Evolutionary conservation across 2,113 vertebrate species (phyloP).

Genomic region (Nettapus auritus): DNA sequence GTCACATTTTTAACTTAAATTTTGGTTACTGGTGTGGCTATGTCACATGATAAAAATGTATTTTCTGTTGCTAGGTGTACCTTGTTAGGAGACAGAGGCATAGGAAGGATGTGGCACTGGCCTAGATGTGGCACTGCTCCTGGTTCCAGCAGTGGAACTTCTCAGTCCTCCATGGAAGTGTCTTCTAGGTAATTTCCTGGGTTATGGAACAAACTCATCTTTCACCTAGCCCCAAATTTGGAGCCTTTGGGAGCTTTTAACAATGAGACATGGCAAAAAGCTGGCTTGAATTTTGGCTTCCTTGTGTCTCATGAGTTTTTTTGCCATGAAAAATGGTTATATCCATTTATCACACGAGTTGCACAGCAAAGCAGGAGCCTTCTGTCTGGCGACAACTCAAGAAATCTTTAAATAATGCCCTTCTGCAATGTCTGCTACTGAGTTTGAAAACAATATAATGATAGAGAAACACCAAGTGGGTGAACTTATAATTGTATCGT

Average conservation of each 20-base stretch:
- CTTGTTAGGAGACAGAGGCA: neutral
- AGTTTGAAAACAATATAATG: neutral
- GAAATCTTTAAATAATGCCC: neutral
- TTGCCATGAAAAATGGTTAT: neutral
- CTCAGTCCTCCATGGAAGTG: neutral
- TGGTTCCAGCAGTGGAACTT: accelerated
- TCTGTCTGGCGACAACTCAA: neutral
- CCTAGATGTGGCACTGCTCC: neutral
- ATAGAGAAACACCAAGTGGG: neutral
- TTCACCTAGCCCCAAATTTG: neutral
- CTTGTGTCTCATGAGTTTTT: neutral
- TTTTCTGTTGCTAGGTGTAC: neutral
- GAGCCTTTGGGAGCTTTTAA: neutral
- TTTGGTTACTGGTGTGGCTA: neutral
- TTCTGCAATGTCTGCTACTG: neutral
- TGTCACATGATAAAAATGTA: accelerated
- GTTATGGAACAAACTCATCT: neutral
- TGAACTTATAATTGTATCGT: neutral
- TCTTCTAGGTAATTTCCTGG: neutral
- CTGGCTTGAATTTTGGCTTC: neutral
- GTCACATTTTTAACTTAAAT: neutral
- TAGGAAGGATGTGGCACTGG: neutral
- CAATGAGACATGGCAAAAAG: neutral
- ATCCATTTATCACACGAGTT: neutral
- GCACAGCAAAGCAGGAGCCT: neutral